Conservation (phyloP, 2,113 vertebrate species). For the Neogale vison region DNA sequence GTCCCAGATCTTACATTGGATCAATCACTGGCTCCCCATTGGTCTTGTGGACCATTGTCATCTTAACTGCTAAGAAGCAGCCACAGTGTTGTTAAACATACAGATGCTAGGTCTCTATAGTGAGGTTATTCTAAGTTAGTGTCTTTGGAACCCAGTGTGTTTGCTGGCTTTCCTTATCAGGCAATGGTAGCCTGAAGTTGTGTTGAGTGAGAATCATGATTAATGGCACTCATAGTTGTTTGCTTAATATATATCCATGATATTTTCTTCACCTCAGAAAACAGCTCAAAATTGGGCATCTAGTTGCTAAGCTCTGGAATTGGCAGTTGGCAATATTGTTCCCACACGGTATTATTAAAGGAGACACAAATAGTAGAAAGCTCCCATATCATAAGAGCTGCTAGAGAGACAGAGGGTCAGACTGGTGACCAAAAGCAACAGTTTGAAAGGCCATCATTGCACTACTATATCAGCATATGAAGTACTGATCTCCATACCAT, state of each 20-base stretch:
- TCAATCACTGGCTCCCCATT: neutral
- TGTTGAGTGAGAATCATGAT: neutral
- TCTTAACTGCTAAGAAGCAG: neutral
- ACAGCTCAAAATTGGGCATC: neutral
- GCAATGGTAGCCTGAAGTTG: neutral
- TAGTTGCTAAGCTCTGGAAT: neutral
- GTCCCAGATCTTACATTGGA: neutral
- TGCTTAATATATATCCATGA: neutral
- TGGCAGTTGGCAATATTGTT: neutral
- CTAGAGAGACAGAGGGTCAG: neutral
- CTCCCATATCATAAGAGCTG: neutral
- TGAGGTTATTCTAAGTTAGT: neutral
- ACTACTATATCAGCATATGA: neutral
- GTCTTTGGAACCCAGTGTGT: neutral
- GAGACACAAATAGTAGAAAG: neutral
- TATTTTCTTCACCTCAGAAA: conserved; percentile 19
- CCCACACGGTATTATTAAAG: neutral
- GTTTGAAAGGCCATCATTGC: neutral
- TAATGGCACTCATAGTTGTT: neutral
- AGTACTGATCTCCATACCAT: neutral
- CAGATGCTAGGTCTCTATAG: neutral
- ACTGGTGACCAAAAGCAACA: neutral
- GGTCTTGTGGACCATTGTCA: neutral
- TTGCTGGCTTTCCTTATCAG: neutral
- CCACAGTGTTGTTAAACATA: neutral